Conservation (phyloP, 2,113 vertebrate genomes). For the Bufo bufo region DNA sequence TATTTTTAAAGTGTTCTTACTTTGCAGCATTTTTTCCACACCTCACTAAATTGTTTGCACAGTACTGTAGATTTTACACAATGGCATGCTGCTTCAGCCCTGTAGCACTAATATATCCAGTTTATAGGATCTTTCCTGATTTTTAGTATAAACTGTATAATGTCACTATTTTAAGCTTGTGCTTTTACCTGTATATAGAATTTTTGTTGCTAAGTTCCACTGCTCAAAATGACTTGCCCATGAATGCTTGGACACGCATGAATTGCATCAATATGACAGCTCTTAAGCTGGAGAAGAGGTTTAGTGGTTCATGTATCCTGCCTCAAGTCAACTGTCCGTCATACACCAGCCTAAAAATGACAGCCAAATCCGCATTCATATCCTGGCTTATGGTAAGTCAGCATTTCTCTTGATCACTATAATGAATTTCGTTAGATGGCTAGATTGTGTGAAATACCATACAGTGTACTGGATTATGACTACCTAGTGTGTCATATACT, state of each 20-base stretch:
- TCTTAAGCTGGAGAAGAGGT: slow-evolving; percentile 21
- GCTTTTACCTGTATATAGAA: neutral
- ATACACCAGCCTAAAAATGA: slow-evolving; percentile 5
- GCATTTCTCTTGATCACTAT: neutral
- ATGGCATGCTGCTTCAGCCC: neutral
- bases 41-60: no score
- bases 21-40: no score
- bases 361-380: slow-evolving; percentile 11
- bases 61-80: neutral
- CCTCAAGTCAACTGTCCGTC: slow-evolving; percentile 18
- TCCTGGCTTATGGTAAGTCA: slow-evolving; percentile 2
- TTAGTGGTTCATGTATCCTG: slow-evolving; percentile 27
- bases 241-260: slow-evolving; percentile 19
- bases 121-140: neutral
- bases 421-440: neutral
- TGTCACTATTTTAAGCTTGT: neutral
- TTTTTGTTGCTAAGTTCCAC: neutral
- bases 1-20: no score
- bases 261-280: slow-evolving; percentile 26
- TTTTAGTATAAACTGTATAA: neutral
- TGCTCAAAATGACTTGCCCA: neutral
- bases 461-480: neutral
- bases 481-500: neutral
- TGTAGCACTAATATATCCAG: neutral
- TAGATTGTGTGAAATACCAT: neutral